Evolutionary conservation across 92 coral and sea anemone species (phyloP), one percentile per base, ranked within the genome.

Genomic region (Pocillopora grandis): DNA sequence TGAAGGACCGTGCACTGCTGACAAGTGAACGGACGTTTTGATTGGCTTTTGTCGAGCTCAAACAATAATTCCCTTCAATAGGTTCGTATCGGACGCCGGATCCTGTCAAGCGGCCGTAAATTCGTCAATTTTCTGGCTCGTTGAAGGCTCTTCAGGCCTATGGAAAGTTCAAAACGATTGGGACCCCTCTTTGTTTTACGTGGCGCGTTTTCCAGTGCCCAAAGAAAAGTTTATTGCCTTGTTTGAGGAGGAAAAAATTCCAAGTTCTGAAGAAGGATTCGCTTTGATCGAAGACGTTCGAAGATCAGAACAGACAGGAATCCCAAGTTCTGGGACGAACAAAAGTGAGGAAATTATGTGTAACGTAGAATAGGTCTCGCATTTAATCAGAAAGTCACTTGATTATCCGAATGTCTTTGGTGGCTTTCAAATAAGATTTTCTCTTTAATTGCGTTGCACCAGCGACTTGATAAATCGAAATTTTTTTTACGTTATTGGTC

Each of bases 21-120:
- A 17, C n/a, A 63, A 35, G 60, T 19, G 35, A 3, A 56, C 13
- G n/a, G 31, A 23, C 19, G 56, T 2, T 62, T 63, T 18, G 79
- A 83, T 83, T 74, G 86, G 86, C 56, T 74, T 55, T 9, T 21
- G 21, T 42, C 66, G 4, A 56, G 18, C 13, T 74, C 74, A 63
- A 55, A 23, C 79, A 83, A 83, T 83, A 42, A 73, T 33, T 12
- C 86, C 49, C 80, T 74, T 83, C 65, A 63, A 49, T 73, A 73
- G 35, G 18, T 74, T 63, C 66, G 62, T 63, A 62, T 55, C 61
- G 80, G 35, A 48, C 14, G 65, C 66, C 19, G 14, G 57, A 60
- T 31, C 72, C 56, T 83, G 80, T 62, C 72, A 83, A 83, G 86
- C 79, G 86, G 79, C 73, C 63, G 71, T 83, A 15, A 83, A 83